phyloP scores from a whole-genome alignment of 2,113 vertebrate genomes.

The Podiceps cristatus region DNA sequence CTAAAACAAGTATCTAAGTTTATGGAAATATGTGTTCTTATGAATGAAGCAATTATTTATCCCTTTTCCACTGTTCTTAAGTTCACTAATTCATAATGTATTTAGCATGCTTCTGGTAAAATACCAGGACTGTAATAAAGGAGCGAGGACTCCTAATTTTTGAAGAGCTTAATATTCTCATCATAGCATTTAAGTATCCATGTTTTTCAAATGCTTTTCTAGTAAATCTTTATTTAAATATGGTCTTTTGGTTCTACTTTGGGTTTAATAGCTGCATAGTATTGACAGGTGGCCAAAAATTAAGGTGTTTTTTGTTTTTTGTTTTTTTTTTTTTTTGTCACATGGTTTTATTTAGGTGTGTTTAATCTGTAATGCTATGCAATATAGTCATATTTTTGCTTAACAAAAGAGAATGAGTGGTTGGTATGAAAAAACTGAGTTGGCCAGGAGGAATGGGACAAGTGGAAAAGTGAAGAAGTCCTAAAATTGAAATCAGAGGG shows the following conservation, averaged over 20 bases:
- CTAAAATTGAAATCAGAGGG: neutral
- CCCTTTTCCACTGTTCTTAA: neutral
- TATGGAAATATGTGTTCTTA: neutral
- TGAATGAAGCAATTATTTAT: neutral
- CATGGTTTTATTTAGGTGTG: neutral
- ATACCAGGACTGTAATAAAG: neutral
- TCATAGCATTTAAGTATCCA: neutral
- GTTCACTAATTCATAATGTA: neutral
- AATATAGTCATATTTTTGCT: neutral
- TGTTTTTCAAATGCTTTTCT: neutral
- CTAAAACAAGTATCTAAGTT: neutral
- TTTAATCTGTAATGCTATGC: neutral
- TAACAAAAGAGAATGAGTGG: neutral
- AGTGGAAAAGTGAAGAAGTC: neutral
- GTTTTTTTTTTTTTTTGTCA: too few species aligned
- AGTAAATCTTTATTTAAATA: neutral
- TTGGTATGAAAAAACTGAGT: neutral
- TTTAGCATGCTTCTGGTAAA: neutral
- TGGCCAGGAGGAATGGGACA: neutral
- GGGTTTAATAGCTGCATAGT: neutral
- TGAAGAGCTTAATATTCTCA: neutral
- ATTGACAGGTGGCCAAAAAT: neutral
- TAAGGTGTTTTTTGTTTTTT: fast-evolving
- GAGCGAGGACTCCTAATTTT: neutral
- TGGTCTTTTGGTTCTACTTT: neutral